Evolutionary conservation across 2,797 vertebrate genomes (phyloP).

Genomic region (Sciurus carolinensis): DNA sequence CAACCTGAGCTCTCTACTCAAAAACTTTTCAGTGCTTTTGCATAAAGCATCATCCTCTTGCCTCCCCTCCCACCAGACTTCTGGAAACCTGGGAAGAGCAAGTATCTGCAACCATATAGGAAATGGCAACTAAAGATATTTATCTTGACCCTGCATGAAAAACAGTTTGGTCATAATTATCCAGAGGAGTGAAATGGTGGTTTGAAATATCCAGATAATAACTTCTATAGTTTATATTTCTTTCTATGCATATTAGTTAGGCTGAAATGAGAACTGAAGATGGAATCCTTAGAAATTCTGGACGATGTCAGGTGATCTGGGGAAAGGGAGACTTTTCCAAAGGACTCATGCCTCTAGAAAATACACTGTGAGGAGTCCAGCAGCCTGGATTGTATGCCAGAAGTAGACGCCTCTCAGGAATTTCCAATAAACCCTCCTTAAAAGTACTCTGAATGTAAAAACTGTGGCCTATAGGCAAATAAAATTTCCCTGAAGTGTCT

Average conservation of each 20-base stretch:
- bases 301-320: neutral
- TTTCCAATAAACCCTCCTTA: neutral
- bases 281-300: neutral
- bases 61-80: neutral
- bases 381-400: neutral
- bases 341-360: neutral
- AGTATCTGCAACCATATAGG: neutral
- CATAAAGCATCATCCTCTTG: too few species aligned
- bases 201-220: conserved; percentile 51
- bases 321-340: neutral
- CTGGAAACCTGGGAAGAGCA: neutral
- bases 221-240: neutral
- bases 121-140: neutral
- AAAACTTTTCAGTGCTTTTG: neutral
- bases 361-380: neutral
- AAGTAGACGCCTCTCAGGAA: neutral
- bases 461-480: neutral
- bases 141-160: neutral
- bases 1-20: neutral
- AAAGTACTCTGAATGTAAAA: neutral
- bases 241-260: neutral
- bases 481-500: neutral
- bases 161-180: neutral
- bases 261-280: neutral
- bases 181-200: neutral